Percentiles rank a stretch among this genome's conserved stretches.
Evolutionary conservation across 2,797 vertebrate genomes (phyloP).

Genomic region (Typhlichthys eigenmanni): DNA sequence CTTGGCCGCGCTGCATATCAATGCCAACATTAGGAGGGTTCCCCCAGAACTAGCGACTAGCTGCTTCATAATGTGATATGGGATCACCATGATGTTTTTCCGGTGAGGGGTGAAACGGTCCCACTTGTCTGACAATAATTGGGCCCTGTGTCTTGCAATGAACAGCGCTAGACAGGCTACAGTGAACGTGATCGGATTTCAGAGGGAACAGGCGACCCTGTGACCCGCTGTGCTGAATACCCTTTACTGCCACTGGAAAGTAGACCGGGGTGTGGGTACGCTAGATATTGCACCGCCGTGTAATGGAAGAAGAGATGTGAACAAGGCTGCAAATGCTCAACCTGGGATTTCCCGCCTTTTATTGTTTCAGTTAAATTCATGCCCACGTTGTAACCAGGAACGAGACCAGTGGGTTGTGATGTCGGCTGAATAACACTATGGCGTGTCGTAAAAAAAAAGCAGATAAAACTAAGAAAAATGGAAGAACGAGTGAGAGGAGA

Average conservation of each 20-base stretch:
- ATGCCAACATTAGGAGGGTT: slow-evolving; percentile 22
- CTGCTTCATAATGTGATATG: slow-evolving; percentile 24
- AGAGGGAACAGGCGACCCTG: slow-evolving; percentile 50
- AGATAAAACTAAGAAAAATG: background rate
- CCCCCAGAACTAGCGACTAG: slow-evolving; percentile 19
- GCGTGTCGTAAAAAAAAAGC: background rate
- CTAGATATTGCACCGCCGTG: slow-evolving; percentile 32
- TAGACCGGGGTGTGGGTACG: slow-evolving; percentile 10
- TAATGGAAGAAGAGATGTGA: slow-evolving; percentile 50
- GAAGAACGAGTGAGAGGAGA: slow-evolving; percentile 25
- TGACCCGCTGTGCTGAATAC: slow-evolving; percentile 32
- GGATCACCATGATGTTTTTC: slow-evolving; percentile 20
- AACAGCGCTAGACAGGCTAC: slow-evolving; percentile 16
- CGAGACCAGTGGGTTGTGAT: slow-evolving; percentile 39
- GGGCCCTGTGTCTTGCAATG: slow-evolving; percentile 23
- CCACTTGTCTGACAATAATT: slow-evolving; percentile 32
- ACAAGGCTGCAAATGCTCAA: slow-evolving; percentile 51
- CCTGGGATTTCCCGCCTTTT: slow-evolving; percentile 37
- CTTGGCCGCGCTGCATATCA: slow-evolving; percentile 29
- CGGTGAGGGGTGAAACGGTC: slow-evolving; percentile 15
- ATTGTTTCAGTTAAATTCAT: slow-evolving; percentile 46
- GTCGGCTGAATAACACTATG: slow-evolving; percentile 28
- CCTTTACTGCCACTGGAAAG: slow-evolving; percentile 37
- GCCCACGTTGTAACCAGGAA: slow-evolving; percentile 37
- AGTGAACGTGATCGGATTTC: slow-evolving; percentile 50